Evolutionary conservation across 1,140 invertebrate species (phyloP).

Genomic region (Anoplophora glabripennis): DNA sequence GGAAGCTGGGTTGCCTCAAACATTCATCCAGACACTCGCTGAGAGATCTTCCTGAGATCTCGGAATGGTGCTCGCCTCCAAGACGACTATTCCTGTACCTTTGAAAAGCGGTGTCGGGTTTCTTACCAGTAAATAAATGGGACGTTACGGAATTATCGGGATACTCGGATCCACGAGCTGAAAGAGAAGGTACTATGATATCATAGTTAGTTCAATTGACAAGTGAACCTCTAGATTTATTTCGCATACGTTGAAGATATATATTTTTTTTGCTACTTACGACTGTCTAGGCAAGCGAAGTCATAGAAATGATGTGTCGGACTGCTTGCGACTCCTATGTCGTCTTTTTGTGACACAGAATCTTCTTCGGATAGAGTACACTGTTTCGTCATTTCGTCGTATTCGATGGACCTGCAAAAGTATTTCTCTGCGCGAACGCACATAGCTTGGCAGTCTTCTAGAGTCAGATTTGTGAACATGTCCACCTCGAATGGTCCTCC

Average conservation of each 20-base stretch:
- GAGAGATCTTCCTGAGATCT: slow-evolving; percentile 79
- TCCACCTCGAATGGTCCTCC: slow-evolving; percentile 85
- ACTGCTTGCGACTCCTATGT: slow-evolving; percentile 75
- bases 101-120: slow-evolving; percentile 85
- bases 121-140: slow-evolving; percentile 73
- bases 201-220: background rate
- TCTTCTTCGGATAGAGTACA: slow-evolving; percentile 88
- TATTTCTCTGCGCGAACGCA: slow-evolving; percentile 58
- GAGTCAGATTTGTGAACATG: slow-evolving; percentile 77
- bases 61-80: slow-evolving; percentile 83
- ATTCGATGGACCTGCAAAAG: slow-evolving; percentile 86
- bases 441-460: slow-evolving; percentile 71
- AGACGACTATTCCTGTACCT: slow-evolving; percentile 80
- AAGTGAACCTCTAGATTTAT: too few relatives aligned
- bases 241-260: too few relatives aligned
- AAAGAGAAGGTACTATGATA: slow-evolving; percentile 22
- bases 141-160: slow-evolving; percentile 78
- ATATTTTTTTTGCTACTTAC: slow-evolving; percentile 64
- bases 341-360: slow-evolving; percentile 80
- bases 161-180: slow-evolving; percentile 76
- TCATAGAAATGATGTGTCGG: slow-evolving; percentile 82
- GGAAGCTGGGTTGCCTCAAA: slow-evolving; percentile 80
- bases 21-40: slow-evolving; percentile 89
- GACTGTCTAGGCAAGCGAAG: slow-evolving; percentile 79
- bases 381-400: slow-evolving; percentile 78